These are phyloP conservation scores for Strix aluco DNA, from an alignment of 2,113 vertebrate species.

Conservation along the genomic window DNA sequence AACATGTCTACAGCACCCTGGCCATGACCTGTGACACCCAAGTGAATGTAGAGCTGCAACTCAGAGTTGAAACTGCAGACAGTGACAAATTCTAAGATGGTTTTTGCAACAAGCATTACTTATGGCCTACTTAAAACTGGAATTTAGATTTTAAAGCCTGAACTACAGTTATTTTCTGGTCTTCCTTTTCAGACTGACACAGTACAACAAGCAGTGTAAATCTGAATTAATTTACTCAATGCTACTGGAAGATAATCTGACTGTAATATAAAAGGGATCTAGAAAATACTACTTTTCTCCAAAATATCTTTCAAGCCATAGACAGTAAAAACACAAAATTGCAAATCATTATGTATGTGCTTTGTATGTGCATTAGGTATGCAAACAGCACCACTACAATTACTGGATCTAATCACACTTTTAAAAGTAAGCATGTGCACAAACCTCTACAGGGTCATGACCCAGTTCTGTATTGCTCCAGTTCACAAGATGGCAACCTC, in stretches of 20 bases:
- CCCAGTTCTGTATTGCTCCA: not conserved
- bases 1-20: not conserved
- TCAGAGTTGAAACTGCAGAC: not conserved
- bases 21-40: not conserved
- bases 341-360: not conserved
- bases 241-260: not conserved
- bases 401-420: not conserved
- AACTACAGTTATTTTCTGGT: not conserved
- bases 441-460: not conserved
- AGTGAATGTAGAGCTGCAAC: not conserved
- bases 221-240: not conserved
- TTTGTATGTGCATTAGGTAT: not conserved
- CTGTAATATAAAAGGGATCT: not conserved
- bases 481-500: constrained; percentile 18
- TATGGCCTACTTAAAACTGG: not conserved
- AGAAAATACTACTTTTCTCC: not conserved
- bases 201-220: not conserved
- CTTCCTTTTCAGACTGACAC: not conserved
- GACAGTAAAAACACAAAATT: not conserved
- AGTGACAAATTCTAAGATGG: not conserved
- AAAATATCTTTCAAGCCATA: not conserved
- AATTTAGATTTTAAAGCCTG: not conserved
- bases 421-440: constrained; percentile 6
- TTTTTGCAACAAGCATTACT: not conserved
- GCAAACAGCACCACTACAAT: not conserved